phyloP scores from a whole-genome alignment of 2,797 vertebrate species.

The Staurois parvus region DNA sequence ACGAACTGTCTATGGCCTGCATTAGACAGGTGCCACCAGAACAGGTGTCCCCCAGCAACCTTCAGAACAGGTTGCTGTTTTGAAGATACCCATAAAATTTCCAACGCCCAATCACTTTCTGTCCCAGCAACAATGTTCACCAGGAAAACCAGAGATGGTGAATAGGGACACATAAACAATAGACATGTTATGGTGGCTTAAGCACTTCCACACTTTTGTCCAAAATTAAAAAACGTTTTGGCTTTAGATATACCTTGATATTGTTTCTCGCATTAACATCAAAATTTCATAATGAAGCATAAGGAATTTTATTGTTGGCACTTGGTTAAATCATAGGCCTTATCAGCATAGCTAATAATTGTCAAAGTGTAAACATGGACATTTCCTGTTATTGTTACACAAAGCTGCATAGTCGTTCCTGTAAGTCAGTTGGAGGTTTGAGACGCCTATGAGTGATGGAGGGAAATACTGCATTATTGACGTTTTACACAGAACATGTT shows the following conservation, averaged over 20 bases:
- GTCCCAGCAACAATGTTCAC: no score
- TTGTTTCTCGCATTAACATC: not conserved
- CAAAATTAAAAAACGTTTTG: no score
- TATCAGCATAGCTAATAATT: not conserved
- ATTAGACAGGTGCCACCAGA: no score
- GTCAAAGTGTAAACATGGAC: not conserved
- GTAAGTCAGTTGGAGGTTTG: conserved; percentile 9
- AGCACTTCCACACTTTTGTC: not conserved
- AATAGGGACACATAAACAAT: not conserved
- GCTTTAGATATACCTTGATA: not conserved
- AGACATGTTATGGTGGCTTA: not conserved
- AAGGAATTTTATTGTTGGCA: not conserved
- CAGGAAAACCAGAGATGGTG: no score
- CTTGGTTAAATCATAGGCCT: not conserved
- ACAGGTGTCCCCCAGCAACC: no score
- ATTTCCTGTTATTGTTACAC: conserved; percentile 1
- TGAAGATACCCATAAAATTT: no score
- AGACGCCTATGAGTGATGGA: conserved; percentile 13
- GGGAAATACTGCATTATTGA: conserved; percentile 45
- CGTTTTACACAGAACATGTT: conserved; percentile 39
- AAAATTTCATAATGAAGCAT: not conserved
- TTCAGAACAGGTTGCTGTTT: no score
- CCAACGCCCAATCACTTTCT: no score
- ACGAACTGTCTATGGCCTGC: no score
- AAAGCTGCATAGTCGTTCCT: not conserved